Conservation (phyloP, 2,113 vertebrate genomes). For the Columbina picui region DNA sequence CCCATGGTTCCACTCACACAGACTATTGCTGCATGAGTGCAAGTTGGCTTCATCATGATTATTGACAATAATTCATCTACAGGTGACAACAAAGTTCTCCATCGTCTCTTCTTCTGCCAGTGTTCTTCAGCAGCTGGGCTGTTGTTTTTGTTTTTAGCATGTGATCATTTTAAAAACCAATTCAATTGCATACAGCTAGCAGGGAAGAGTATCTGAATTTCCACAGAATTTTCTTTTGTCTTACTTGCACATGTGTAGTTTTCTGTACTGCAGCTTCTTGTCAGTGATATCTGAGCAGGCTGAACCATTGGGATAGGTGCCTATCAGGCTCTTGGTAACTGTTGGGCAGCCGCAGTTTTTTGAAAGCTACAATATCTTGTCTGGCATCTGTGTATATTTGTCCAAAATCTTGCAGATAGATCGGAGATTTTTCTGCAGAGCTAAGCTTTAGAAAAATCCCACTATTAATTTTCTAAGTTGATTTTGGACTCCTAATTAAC, state of each 20-base stretch:
- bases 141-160: constrained; percentile 36
- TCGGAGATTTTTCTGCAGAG: neutral
- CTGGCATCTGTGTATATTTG: neutral
- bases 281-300: fast-evolving
- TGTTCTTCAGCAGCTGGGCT: constrained; percentile 30
- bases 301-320: neutral
- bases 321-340: fast-evolving
- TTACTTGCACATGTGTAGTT: neutral
- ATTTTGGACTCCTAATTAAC: constrained; percentile 59
- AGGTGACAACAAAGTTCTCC: neutral
- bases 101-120: constrained; percentile 10
- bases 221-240: constrained; percentile 26
- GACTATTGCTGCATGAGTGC: fast-evolving
- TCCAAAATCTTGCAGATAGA: neutral
- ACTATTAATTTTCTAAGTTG: constrained; percentile 39
- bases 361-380: neutral
- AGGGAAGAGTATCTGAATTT: constrained; percentile 39
- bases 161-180: neutral
- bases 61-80: neutral
- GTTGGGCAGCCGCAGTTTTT: neutral
- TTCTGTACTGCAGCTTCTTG: neutral
- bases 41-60: neutral
- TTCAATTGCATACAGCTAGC: neutral
- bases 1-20: neutral
- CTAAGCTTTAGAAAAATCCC: neutral